Evolutionary conservation across 2,888 invertebrate species (phyloP).

Genomic region (Arrhopalites spinosus): DNA sequence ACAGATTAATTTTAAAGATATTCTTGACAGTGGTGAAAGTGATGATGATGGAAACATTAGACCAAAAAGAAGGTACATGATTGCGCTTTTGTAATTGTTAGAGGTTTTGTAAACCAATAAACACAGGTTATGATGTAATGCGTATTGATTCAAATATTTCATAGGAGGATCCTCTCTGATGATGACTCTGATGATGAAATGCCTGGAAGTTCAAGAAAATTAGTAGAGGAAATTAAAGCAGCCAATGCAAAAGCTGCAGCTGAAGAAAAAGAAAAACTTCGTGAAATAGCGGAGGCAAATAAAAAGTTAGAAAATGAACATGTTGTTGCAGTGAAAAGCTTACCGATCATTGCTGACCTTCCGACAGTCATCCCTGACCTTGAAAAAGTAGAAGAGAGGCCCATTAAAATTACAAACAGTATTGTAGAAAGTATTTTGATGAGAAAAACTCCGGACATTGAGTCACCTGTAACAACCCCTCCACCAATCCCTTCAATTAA

Average conservation of each 20-base stretch:
- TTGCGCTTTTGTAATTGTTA: too few species aligned
- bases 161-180: constrained; percentile 47
- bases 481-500: not conserved
- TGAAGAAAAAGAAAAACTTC: constrained; percentile 57
- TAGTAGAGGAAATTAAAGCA: constrained; percentile 53
- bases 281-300: constrained; percentile 17
- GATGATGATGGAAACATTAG: constrained; percentile 65
- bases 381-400: constrained; percentile 2
- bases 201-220: constrained; percentile 46
- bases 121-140: too few species aligned
- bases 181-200: constrained; percentile 48
- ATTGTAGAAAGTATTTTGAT: constrained; percentile 39
- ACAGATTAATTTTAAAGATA: constrained; percentile 77
- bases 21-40: constrained; percentile 67
- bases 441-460: constrained; percentile 17
- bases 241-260: constrained; percentile 55
- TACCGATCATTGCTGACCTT: not conserved
- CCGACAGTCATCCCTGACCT: constrained; percentile 6
- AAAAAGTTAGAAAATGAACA: constrained; percentile 16
- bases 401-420: constrained; percentile 32
- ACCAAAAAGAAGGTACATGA: constrained; percentile 54
- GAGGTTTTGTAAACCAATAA: too few species aligned
- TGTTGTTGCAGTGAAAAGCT: not conserved
- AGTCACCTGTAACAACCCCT: not conserved
- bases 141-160: not conserved